A percentile compares a stretch with the other conserved stretches of the same genome.
Conservation (phyloP, 1,140 invertebrate species). For the Nixonia krombeini region DNA sequence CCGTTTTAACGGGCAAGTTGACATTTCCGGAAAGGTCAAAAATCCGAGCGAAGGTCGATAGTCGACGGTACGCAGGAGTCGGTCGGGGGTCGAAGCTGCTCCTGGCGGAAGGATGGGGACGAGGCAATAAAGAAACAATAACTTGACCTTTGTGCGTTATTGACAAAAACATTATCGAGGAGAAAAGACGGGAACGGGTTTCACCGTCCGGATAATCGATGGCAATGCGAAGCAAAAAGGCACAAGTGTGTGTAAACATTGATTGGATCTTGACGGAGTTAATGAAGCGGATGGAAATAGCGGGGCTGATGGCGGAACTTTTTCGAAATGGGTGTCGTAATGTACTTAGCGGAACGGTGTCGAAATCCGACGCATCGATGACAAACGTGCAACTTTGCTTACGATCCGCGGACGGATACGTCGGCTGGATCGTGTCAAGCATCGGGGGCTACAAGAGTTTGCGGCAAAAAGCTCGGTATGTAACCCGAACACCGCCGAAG, state of each 20-base stretch:
- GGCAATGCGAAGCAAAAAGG: too few species aligned
- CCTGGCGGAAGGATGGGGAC: too few species aligned
- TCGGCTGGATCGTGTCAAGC: constrained; percentile 40
- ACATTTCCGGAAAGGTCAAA: constrained; percentile 68
- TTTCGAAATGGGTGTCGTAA: too few species aligned
- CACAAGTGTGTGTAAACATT: too few species aligned
- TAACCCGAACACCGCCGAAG: constrained; percentile 40
- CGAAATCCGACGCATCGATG: neutral
- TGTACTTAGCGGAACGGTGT: too few species aligned
- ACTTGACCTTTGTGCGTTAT: constrained; percentile 61
- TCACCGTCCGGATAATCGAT: too few species aligned
- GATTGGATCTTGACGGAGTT: too few species aligned
- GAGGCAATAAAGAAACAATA: constrained; percentile 52
- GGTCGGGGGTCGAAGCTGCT: constrained; percentile 21
- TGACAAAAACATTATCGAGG: constrained; percentile 34
- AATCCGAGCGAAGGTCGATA: constrained; percentile 50
- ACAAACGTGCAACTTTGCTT: constrained; percentile 33
- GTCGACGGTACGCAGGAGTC: constrained; percentile 38
- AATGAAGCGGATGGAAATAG: too few species aligned
- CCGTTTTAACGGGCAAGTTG: constrained; percentile 63
- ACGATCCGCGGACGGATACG: constrained; percentile 49
- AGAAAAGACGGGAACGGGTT: constrained; percentile 11
- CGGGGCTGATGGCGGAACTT: too few species aligned
- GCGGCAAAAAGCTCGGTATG: constrained; percentile 50
- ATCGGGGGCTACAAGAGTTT: constrained; percentile 12